phyloP scores from a whole-genome alignment of 2,113 vertebrate genomes.

The Tetrao urogallus region DNA sequence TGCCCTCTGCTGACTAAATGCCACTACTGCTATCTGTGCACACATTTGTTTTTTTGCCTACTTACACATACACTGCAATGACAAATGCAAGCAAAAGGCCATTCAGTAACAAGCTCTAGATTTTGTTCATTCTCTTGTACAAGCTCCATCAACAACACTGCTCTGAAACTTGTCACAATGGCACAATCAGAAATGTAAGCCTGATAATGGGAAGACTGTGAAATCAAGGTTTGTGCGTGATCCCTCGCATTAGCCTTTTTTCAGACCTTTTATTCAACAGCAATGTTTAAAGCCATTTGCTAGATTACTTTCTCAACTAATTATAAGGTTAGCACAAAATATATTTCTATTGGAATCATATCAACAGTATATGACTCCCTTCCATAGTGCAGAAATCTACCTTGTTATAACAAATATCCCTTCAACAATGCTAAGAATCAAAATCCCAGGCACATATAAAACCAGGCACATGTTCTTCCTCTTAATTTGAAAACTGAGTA shows the following conservation, averaged over 20 bases:
- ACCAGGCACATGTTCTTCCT: accelerated
- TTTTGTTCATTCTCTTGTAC: neutral
- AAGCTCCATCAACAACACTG: neutral
- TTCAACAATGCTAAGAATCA: neutral
- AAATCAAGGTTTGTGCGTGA: neutral
- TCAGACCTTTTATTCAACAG: neutral
- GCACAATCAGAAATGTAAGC: neutral
- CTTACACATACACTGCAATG: neutral
- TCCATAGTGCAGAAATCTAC: accelerated
- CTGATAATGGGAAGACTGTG: neutral
- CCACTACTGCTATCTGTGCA: neutral
- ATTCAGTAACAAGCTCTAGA: neutral
- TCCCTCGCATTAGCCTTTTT: neutral
- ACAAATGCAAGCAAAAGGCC: neutral
- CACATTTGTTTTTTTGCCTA: neutral
- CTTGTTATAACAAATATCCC: neutral
- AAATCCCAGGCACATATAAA: neutral
- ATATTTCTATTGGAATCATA: neutral
- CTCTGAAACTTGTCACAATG: neutral
- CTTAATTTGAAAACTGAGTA: neutral
- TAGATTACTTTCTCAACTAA: neutral
- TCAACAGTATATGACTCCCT: accelerated
- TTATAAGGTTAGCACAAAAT: neutral
- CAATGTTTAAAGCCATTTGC: neutral
- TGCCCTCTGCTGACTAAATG: conserved; percentile 79